Evolutionary conservation across 2,888 invertebrate genomes (phyloP), one percentile per base, ranked within the genome.

Genomic region (Polydrusus cervinus): DNA sequence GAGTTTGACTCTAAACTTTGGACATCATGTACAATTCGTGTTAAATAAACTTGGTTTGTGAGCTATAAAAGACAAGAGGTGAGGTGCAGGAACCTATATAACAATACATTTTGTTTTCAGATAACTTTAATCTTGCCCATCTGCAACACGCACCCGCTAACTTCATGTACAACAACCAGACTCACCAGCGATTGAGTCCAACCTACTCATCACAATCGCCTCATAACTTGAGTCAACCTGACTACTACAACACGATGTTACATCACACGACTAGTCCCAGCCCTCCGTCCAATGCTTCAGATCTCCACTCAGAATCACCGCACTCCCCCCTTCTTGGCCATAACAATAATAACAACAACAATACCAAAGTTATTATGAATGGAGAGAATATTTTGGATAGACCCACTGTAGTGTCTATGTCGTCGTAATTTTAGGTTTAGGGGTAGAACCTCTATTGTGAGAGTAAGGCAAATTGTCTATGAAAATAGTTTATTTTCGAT

Each of bases 351-450:
- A 79, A 79, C 45, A 81, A 84, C 64, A 84, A 83, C 75, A 83
- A 81, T 71, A 82, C 81, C 49, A 86, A 85, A 80, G 82, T 85
- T 34, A 85, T 87, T 64, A 83, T 85, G 20, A 85, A 84, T 65
- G 84, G 84, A 9, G 85, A 85, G 6, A 81, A 83, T 47, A 78
- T 78, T n/a, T 68, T 83, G 43, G 83, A 84, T 34, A 84, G 87
- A 79, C 87, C 87, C 0, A 84, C 87, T 6, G 87, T 88, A 2
- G 87, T 88, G 0, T 86, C 87, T 7, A 68, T 86, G 76, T 86
- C 86, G 3, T 81, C 79, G 9, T 81, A 79, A 78, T 20, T 62
- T 25, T 16, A 18, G 10, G 25, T 25, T 1, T 16, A 45, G 45
- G 47, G 18, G 14, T 20, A 9, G 13, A 25, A 10, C 47, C 18